These are phyloP conservation scores for Drosophila pullipes DNA, from an alignment of 2,888 invertebrate genomes.

Conservation along the genomic window DNA sequence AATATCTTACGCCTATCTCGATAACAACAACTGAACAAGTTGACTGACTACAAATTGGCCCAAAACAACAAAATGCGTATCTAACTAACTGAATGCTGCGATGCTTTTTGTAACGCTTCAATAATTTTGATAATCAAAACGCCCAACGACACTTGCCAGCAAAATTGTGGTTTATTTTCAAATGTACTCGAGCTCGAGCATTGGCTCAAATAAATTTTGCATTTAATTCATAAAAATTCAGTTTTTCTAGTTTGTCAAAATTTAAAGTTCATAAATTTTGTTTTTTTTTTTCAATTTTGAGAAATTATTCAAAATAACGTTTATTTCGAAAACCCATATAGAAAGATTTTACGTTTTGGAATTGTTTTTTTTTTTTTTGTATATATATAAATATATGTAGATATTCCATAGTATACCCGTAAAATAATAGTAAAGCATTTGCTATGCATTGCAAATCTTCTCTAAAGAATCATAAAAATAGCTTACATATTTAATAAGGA, in stretches of 20 bases:
- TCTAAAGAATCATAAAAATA: background rate
- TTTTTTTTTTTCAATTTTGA: background rate
- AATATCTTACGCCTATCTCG: background rate
- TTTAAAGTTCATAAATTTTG: background rate
- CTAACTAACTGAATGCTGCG: background rate
- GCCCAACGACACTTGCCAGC: conserved; percentile 3
- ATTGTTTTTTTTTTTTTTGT: background rate
- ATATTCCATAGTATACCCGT: background rate
- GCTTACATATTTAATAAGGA: background rate
- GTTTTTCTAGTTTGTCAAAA: background rate
- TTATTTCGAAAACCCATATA: background rate
- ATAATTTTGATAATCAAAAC: conserved; percentile 17
- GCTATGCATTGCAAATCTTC: background rate
- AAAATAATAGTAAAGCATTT: background rate
- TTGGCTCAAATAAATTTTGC: background rate
- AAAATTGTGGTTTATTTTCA: background rate
- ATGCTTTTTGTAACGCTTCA: conserved; percentile 32
- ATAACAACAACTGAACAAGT: conserved; percentile 1
- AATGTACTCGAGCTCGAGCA: too few species aligned
- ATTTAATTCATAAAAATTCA: background rate
- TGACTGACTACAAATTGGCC: background rate
- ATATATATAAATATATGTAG: background rate
- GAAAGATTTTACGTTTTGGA: background rate
- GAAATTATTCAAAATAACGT: background rate
- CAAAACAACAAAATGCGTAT: conserved; percentile 11